phyloP scores from a whole-genome alignment of 2,888 invertebrate species.

The Cephus spinipes region DNA sequence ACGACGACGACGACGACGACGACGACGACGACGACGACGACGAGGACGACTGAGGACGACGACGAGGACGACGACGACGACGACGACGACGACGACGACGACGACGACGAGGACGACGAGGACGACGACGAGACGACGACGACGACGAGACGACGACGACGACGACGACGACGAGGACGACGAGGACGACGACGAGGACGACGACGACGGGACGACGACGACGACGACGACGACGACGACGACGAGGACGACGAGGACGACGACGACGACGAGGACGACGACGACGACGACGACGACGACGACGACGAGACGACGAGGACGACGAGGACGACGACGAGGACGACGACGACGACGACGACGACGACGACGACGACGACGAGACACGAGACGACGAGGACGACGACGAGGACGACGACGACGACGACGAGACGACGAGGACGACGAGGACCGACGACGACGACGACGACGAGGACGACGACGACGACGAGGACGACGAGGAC shows the following conservation, averaged over 20 bases:
- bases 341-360: constrained; percentile 32
- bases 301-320: constrained; percentile 48
- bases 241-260: constrained; percentile 43
- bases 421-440: no score
- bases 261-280: constrained; percentile 41
- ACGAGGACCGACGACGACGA: background rate
- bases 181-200: background rate
- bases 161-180: background rate
- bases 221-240: constrained; percentile 24
- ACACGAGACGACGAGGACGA: constrained; percentile 55
- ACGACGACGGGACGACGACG: background rate
- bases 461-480: background rate
- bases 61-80: background rate
- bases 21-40: background rate
- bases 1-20: background rate
- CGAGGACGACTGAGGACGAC: background rate
- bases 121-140: no score
- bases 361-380: constrained; percentile 51
- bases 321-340: constrained; percentile 44
- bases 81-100: background rate
- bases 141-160: background rate
- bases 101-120: background rate
- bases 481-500: no score
- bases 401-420: constrained; percentile 50
- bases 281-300: constrained; percentile 41